Base-by-base conservation (phyloP, 1,140 invertebrate species). In the Drosophila athabasca region DNA sequence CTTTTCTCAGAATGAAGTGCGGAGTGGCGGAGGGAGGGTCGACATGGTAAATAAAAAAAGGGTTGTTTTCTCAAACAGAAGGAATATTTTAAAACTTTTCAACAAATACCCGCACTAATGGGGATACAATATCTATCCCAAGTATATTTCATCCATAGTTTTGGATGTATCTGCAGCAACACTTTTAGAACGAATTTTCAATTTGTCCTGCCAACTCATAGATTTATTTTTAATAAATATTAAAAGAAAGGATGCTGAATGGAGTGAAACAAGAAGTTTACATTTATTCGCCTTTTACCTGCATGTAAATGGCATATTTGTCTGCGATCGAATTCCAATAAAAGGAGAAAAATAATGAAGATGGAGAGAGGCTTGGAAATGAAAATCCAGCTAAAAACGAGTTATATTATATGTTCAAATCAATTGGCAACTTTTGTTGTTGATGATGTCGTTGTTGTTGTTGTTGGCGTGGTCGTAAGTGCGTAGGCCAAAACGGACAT, bases 341-440 rank as follows among this genome's bases (percentile, higher is more conserved):
- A 57, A 57, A 57, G 7, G 35, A 11, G 8, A 39, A 45, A 35
- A 44, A 69, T 69, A 24, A 44, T 11, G n/a, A 22, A 57, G 67
- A 45, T 26, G 26, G 22, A 50, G 61, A 69, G 80, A 48, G 66
- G 65, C 73, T 87, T 81, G 52, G 54, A 73, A 69, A 60, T 53
- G 46, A 62, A 76, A 76, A 66, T 43, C 58, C 60, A 66, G 62
- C 35, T 13, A 39, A 39, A 39, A 39, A 5, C 11, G 35, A 39
- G 35, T 13, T 62, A 68, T 79, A 39, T 77, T 77, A 82, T 82
- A 82, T 82, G 79, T 70, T 57, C 48, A 26, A 84, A 84, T 84
- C 77, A 87, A 84, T 87, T 84, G 73, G 44, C 79, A 71, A 72
- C 58, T 62, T 64, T 58, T 70, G 58, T 64, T 66, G 52, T 62